phyloP scores from a whole-genome alignment of 2,888 invertebrate genomes.

The Drosophila kokeensis region DNA sequence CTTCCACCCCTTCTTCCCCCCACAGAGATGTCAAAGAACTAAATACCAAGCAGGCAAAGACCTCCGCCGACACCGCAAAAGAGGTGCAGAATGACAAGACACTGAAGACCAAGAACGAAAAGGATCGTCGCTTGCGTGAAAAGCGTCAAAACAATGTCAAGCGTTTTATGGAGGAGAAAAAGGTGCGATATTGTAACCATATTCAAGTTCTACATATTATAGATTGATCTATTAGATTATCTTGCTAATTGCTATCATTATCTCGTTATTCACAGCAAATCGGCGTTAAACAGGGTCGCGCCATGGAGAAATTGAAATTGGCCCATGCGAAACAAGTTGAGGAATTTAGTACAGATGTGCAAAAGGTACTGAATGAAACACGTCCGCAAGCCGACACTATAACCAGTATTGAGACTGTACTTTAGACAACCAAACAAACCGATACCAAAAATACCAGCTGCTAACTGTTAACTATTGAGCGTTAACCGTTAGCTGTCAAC shows the following conservation, averaged over 20 bases:
- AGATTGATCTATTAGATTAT: background rate
- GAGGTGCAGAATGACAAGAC: constrained; percentile 98
- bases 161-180: constrained; percentile 98
- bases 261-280: constrained; percentile 86
- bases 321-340: constrained; percentile 97
- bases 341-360: constrained; percentile 94
- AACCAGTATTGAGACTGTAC: constrained; percentile 85
- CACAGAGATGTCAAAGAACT: constrained; percentile 96
- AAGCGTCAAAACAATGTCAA: constrained; percentile 99
- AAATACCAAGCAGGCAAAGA: constrained; percentile 97
- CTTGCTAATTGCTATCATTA: constrained; percentile 29
- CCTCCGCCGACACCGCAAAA: constrained; percentile 98
- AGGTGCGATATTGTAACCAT: constrained; percentile 85
- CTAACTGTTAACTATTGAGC: constrained; percentile 11
- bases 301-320: constrained; percentile 95
- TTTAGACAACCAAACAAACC: constrained; percentile 72
- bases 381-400: constrained; percentile 77
- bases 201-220: background rate
- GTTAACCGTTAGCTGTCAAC: constrained; percentile 33
- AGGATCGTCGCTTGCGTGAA: constrained; percentile 96
- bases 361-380: constrained; percentile 88
- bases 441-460: constrained; percentile 19
- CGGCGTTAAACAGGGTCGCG: constrained; percentile 95
- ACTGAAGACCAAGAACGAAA: constrained; percentile 97
- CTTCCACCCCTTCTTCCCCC: too few species aligned